phyloP scores from a whole-genome alignment of 2,797 vertebrate species.

The Propithecus deckenii region DNA sequence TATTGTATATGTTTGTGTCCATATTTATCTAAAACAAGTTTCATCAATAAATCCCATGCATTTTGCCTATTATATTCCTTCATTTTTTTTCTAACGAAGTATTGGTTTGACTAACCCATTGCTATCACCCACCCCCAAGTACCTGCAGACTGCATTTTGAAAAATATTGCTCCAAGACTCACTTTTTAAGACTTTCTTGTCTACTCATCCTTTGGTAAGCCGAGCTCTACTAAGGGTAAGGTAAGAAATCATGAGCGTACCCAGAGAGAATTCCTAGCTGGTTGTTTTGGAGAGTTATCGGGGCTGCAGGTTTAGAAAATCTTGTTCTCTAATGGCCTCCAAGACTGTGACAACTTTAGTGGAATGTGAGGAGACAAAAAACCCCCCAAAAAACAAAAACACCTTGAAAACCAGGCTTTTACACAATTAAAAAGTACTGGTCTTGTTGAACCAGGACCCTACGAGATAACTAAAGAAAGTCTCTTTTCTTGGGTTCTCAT shows the following conservation, averaged over 20 bases:
- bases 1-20: background rate
- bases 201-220: background rate
- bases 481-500: background rate
- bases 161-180: background rate
- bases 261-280: background rate
- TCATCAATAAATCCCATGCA: background rate
- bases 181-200: background rate
- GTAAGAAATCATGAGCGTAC: background rate
- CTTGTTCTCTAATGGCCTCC: background rate
- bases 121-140: accelerated
- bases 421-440: background rate
- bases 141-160: background rate
- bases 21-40: background rate
- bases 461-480: background rate
- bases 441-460: background rate
- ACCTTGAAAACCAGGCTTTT: background rate
- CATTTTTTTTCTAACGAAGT: background rate
- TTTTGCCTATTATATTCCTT: background rate
- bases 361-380: background rate
- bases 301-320: background rate
- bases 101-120: background rate
- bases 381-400: background rate
- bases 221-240: background rate
- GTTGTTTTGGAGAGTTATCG: background rate
- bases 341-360: background rate